Evolutionary conservation across 2,113 vertebrate species (phyloP).

Genomic region (Oplegnathus fasciatus): DNA sequence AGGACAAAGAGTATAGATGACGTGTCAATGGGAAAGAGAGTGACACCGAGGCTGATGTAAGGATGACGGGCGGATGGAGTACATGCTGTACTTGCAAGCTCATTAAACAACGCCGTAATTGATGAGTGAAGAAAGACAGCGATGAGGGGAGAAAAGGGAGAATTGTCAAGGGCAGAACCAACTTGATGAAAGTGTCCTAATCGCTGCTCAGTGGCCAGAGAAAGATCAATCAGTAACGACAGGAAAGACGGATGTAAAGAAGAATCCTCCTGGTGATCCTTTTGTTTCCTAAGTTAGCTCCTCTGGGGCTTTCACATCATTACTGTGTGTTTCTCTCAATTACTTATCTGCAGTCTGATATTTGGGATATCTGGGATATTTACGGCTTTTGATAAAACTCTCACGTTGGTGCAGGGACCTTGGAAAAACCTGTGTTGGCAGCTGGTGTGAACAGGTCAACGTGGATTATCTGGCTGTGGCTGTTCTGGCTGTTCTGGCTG

Average conservation of each 20-base stretch:
- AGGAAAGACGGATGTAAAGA: conserved; percentile 39
- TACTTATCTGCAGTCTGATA: conserved; percentile 26
- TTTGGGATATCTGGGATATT: conserved; percentile 11
- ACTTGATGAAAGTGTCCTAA: conserved; percentile 67
- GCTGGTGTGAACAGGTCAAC: background rate
- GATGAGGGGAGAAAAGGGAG: conserved; percentile 23
- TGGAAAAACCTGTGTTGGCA: background rate
- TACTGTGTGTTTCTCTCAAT: conserved; percentile 18
- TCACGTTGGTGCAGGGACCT: background rate
- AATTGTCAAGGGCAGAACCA: conserved; percentile 65
- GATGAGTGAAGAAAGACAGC: conserved; percentile 50
- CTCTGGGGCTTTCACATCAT: conserved; percentile 35
- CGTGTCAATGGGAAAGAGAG: conserved; percentile 29
- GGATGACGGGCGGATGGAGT: conserved; percentile 40
- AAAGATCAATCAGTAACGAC: conserved; percentile 62
- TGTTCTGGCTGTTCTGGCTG: too few species aligned
- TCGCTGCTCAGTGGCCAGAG: conserved; percentile 45
- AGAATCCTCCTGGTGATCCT: conserved; percentile 45
- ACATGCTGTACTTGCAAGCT: conserved; percentile 58
- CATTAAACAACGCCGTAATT: conserved; percentile 68
- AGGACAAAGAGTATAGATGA: conserved; percentile 52
- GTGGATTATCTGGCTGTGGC: background rate
- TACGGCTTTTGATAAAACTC: conserved; percentile 7
- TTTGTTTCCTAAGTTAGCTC: conserved; percentile 28
- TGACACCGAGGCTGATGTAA: conserved; percentile 14